Conservation (phyloP, 2,113 vertebrate genomes). For the Pitta sordida region DNA sequence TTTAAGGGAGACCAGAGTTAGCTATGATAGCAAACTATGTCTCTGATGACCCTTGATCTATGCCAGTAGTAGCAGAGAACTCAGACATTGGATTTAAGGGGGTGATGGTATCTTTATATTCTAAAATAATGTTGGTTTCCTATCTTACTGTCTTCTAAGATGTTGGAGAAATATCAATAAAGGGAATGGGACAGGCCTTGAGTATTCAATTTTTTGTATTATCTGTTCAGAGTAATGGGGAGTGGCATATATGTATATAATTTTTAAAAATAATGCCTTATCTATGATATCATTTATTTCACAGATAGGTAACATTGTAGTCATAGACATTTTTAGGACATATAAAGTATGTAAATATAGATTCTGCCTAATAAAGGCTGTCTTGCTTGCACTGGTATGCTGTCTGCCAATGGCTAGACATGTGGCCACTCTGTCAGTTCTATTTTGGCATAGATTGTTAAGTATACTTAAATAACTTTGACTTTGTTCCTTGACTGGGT, state of each 20-base stretch:
- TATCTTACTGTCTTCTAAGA: neutral
- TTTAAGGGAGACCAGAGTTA: neutral
- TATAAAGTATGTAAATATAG: neutral
- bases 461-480: neutral
- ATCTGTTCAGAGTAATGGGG: neutral
- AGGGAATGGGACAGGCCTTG: neutral
- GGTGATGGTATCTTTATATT: neutral
- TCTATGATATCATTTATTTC: neutral
- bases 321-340: neutral
- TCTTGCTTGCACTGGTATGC: neutral
- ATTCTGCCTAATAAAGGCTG: conserved; percentile 18
- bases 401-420: conserved; percentile 14
- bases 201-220: neutral
- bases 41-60: neutral
- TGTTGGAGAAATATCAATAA: neutral
- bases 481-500: conserved; percentile 3
- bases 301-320: neutral
- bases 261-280: neutral
- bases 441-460: conserved; percentile 13
- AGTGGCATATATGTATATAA: neutral
- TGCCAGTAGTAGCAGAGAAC: neutral
- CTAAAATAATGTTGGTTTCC: neutral
- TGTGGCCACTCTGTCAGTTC: conserved; percentile 6
- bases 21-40: neutral
- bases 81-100: neutral